phyloP scores from a whole-genome alignment of 2,888 invertebrate species.

The Eulithis prunata region DNA sequence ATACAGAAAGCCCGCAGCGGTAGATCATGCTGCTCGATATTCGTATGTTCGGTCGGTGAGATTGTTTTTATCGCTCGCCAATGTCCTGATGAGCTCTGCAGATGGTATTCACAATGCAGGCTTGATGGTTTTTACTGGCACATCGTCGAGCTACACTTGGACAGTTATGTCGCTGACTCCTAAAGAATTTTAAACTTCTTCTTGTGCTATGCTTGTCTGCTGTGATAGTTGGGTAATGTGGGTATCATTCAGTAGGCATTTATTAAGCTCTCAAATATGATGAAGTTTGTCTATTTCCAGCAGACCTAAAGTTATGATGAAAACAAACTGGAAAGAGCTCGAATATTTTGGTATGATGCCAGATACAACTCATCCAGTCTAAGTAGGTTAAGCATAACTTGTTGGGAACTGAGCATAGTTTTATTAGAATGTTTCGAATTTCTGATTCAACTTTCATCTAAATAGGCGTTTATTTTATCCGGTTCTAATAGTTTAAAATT shows the following conservation, averaged over 20 bases:
- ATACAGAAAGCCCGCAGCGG: conserved; percentile 45
- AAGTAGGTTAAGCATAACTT: conserved; percentile 29
- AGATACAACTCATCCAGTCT: conserved; percentile 29
- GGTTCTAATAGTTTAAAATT: no score
- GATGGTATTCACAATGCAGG: conserved; percentile 67
- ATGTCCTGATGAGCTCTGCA: conserved; percentile 63
- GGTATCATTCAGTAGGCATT: no score
- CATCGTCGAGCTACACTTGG: conserved; percentile 55
- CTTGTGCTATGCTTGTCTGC: conserved; percentile 48
- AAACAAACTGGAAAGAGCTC: conserved; percentile 34
- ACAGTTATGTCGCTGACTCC: conserved; percentile 64
- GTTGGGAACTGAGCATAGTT: conserved; percentile 19
- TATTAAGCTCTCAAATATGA: no score
- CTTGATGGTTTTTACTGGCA: conserved; percentile 66
- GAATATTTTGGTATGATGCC: conserved; percentile 37
- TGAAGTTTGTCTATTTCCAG: conserved; percentile 3
- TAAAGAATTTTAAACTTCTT: conserved; percentile 58
- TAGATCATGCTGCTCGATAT: conserved; percentile 58
- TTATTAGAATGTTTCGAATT: conserved; percentile 11
- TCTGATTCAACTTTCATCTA: conserved; percentile 1
- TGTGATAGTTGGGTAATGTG: conserved; percentile 37
- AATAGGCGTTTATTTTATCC: neutral
- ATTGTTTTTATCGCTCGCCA: conserved; percentile 67
- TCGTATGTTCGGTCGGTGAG: conserved; percentile 62
- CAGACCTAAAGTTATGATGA: conserved; percentile 10